Evolutionary conservation across 2,888 invertebrate species (phyloP).

Genomic region (Parapristionchus giblindavisi): DNA sequence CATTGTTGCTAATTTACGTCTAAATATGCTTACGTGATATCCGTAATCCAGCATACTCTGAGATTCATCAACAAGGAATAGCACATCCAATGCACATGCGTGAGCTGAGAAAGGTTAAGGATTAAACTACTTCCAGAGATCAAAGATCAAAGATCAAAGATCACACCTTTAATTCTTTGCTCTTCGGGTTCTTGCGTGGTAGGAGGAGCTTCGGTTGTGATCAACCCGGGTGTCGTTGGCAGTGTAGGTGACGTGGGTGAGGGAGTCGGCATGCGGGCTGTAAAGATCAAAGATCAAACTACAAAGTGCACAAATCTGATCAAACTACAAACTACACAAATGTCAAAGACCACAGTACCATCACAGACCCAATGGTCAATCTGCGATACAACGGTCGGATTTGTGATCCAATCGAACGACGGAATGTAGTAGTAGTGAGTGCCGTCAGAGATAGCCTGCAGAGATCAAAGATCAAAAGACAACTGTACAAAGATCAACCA

Average conservation of each 20-base stretch:
- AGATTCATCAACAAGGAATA: slow-evolving; percentile 35
- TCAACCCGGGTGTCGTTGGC: slow-evolving; percentile 3
- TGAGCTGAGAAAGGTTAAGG: not conserved
- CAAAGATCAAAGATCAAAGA: no score
- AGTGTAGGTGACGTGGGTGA: not conserved
- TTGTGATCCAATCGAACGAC: slow-evolving; percentile 24
- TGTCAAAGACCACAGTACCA: slow-evolving; percentile 13
- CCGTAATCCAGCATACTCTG: slow-evolving; percentile 36
- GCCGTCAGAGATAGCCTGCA: slow-evolving; percentile 26
- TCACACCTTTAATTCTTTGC: no score
- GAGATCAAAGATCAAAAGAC: not conserved
- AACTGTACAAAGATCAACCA: not conserved
- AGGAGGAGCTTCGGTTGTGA: not conserved
- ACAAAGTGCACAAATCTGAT: not conserved
- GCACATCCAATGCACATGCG: slow-evolving; percentile 23
- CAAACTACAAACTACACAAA: not conserved
- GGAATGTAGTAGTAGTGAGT: slow-evolving; percentile 30
- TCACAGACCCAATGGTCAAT: slow-evolving; percentile 35
- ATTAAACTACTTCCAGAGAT: not conserved
- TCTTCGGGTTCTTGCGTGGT: no score
- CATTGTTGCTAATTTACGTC: no score
- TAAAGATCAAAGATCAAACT: not conserved
- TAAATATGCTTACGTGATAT: slow-evolving; percentile 1
- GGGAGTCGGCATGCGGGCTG: slow-evolving; percentile 22
- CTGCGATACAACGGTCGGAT: slow-evolving; percentile 16